Conservation (phyloP, 2,113 vertebrate species). For the Gymnobelideus leadbeateri region DNA sequence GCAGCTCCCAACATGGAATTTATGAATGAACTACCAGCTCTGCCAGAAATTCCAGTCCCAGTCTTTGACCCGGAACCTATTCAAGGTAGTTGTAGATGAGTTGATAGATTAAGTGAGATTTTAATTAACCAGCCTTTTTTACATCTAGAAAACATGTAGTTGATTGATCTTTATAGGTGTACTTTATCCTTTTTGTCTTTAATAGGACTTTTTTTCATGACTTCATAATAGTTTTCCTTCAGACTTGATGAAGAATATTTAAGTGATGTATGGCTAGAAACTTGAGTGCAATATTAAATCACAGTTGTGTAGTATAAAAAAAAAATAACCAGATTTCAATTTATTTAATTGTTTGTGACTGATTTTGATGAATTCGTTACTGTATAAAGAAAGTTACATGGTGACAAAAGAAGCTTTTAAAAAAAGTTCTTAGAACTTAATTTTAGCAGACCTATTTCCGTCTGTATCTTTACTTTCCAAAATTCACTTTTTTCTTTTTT, state of each 20-base stretch:
- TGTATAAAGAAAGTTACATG: not conserved
- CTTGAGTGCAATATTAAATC: not conserved
- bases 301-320: not conserved
- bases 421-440: not conserved
- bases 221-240: not conserved
- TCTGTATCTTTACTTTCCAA: not conserved
- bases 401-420: not conserved
- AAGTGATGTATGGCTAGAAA: not conserved
- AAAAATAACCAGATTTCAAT: not conserved
- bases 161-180: not conserved
- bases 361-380: not conserved
- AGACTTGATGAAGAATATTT: not conserved
- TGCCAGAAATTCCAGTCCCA: constrained; percentile 73
- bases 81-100: constrained; percentile 80
- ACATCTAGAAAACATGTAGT: not conserved
- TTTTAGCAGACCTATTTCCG: not conserved
- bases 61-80: constrained; percentile 77
- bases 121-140: not conserved
- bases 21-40: constrained; percentile 71
- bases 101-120: not conserved
- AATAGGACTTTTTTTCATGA: not conserved
- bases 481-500: not conserved
- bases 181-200: not conserved
- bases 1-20: constrained; percentile 76
- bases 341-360: not conserved